A percentile compares a stretch with the other conserved stretches of the same genome.
Conservation (phyloP, 2,113 vertebrate species). For the Burhinus bistriatus region DNA sequence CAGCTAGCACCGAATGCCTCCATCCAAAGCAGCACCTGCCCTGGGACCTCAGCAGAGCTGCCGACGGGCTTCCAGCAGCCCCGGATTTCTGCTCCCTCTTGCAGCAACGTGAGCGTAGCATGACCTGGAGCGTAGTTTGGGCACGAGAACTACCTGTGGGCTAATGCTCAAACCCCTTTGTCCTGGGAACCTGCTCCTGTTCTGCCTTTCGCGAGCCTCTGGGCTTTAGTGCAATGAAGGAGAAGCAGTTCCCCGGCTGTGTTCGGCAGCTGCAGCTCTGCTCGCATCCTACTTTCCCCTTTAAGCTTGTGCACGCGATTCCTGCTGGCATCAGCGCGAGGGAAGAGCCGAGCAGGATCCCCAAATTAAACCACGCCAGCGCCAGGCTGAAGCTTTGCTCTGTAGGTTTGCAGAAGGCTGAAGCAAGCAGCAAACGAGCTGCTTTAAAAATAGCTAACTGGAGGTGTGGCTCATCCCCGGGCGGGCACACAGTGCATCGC, state of each 20-base stretch:
- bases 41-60: background rate
- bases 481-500: background rate
- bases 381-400: background rate
- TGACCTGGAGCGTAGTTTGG: fast-evolving
- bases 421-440: background rate
- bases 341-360: constrained; percentile 27
- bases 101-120: fast-evolving
- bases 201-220: background rate
- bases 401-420: background rate
- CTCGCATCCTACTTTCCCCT: background rate
- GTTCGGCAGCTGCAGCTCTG: background rate
- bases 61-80: background rate
- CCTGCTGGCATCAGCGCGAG: background rate
- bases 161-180: background rate
- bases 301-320: background rate
- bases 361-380: background rate
- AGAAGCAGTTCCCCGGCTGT: background rate
- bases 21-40: fast-evolving
- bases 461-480: background rate
- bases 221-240: fast-evolving
- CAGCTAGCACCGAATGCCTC: background rate
- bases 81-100: background rate
- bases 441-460: background rate
- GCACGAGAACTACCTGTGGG: background rate
- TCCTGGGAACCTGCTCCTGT: background rate